Base-by-base conservation (phyloP, 2,113 vertebrate species). In the Steatornis caripensis region DNA sequence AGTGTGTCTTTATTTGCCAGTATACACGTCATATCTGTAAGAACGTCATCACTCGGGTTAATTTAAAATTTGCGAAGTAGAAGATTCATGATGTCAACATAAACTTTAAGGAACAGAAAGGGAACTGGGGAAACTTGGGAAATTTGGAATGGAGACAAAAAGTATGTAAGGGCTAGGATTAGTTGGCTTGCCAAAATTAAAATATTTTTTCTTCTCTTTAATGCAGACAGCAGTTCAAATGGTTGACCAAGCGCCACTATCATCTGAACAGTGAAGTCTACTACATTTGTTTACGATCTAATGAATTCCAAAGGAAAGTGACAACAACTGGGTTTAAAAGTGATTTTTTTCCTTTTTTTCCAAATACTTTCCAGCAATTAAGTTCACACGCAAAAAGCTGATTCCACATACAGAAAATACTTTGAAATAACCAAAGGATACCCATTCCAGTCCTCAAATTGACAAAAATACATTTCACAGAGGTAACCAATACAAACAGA, bases 1-100 rank as follows among this genome's bases (percentile, higher is more conserved):
- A 97, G 96, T 45, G 85, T 75, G 72, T 57, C 90, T 96, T 96
- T 97, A 95, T 95, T 95, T 93, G 69, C 86, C 93, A 84, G 84
- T 51, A 91, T 72, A 94, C 87, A 94, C 84, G 91, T 84, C 61
- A 14, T 48, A 91, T 58, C 82, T 84, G 45, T 71, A 86, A 81
- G 84, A 94, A 93, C 8, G 11, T 82, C 82, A 79, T 69, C 90
- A 87, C 86, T 72, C 69, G 12, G 55, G 24, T 90, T 78, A 89
- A 65, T 62, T 92, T 58, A 49, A 79, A 95, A 46, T 89, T 93
- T 48, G 92, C n/a, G 54, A 95, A 80, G 76, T 43, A 97, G 66
- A 92, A 92, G 57, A 86, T 75, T 82, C 57, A 61, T 79, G 84
- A 94, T 69, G 95, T 45, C 61, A 82, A 71, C 74, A 92, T 68